Evolutionary conservation across 2,113 vertebrate species (phyloP), one percentile per base, ranked within the genome.

Genomic region (Oncorhynchus mykiss): DNA sequence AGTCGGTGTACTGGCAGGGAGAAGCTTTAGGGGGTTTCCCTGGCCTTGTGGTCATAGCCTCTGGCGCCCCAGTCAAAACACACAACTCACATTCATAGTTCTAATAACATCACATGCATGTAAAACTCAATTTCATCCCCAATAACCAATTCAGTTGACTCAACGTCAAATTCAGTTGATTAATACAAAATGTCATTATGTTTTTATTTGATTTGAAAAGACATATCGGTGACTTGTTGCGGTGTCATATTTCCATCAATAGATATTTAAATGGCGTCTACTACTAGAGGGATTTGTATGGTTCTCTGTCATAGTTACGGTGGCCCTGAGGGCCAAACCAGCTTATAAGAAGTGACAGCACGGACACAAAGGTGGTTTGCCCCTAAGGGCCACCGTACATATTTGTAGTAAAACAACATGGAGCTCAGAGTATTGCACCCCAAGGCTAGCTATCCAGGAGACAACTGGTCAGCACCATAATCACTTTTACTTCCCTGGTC

Each of bases 401-500:
- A 54, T 14, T 54, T 4, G 51, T 45, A 45, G 1, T 54, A 54
- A 18, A 54, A 54, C 51, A 54, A 54, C 51, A 54, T 5, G 16
- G 51, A 54, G 14, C 13, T 54, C 51, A 14, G 39, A 54, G 51
- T 54, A 24, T 24, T 24, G 22, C 22, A 24, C 22, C 22, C 22
- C 22, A 24, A 24, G 22, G 22, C 20, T 22, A 3, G 20, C 59
- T 60, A 4, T 60, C 20, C 74, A 77, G 34, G 34, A 20, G 84
- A 87, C 91, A 93, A 93, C 89, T 93, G 91, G 86, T 87, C 76
- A 25, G 74, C 59, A 31, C 72, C 74, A 86, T 85, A 83, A 89
- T 88, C 90, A 89, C 88, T 89, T 88, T 88, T 83, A 80, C 84
- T 89, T 88, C 90, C 81, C 79, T 79, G 81, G 81, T 73, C 70